Evolutionary conservation across 30 jellyfish, hydroid and myxozoan genomes (phyloP).

Genomic region (Aurelia aurita complex sp. Pacific): DNA sequence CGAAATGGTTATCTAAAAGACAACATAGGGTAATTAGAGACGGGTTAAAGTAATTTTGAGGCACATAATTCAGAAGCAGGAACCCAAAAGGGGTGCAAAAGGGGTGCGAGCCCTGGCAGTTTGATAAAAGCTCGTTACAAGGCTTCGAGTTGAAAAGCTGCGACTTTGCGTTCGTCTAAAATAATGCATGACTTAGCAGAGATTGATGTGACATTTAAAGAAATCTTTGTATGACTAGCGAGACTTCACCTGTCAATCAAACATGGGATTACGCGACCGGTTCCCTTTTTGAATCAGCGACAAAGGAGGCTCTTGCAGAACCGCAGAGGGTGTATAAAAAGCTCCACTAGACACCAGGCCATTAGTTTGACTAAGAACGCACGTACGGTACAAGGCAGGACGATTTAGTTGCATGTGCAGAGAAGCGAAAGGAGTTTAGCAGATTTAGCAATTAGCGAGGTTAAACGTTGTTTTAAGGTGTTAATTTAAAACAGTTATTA

Average conservation of each 20-base stretch:
- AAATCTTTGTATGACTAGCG: slow-evolving; percentile 26
- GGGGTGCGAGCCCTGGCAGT: too few relatives aligned
- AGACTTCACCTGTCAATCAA: slow-evolving; percentile 89
- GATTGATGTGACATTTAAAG: background rate
- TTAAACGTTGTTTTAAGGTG: too few relatives aligned
- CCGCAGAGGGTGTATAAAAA: slow-evolving; percentile 61
- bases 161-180: background rate
- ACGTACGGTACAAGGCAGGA: background rate
- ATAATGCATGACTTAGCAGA: slow-evolving; percentile 11
- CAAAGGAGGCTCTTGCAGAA: slow-evolving; percentile 65
- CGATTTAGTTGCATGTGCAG: too few relatives aligned
- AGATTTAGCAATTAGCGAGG: too few relatives aligned
- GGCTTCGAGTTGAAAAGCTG: too few relatives aligned
- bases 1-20: slow-evolving; percentile 22
- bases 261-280: slow-evolving; percentile 57
- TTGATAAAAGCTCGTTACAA: too few relatives aligned
- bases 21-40: slow-evolving; percentile 12
- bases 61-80: too few relatives aligned
- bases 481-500: too few relatives aligned
- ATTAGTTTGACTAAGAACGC: slow-evolving; percentile 54
- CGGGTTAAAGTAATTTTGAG: too few relatives aligned
- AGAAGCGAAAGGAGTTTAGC: too few relatives aligned
- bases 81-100: too few relatives aligned
- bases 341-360: slow-evolving; percentile 25
- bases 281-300: slow-evolving; percentile 74